A percentile compares a stretch with the other conserved stretches of the same genome.
These are phyloP conservation scores for Odontamblyopus lacepedii DNA, from an alignment of 2,797 vertebrate species.

Conservation along the genomic window DNA sequence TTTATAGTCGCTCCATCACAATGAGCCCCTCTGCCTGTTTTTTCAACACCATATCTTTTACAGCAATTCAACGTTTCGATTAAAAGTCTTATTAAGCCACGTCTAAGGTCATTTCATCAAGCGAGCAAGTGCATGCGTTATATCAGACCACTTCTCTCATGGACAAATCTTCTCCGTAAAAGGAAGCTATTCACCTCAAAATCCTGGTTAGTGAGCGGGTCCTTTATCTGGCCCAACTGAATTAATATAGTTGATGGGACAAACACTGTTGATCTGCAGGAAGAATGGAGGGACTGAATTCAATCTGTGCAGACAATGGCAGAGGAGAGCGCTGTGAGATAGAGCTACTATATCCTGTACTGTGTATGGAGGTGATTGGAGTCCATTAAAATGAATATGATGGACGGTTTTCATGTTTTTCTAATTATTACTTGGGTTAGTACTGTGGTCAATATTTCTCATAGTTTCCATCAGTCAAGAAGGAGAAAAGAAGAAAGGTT, in stretches of 20 bases:
- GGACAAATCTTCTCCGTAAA: constrained; percentile 24
- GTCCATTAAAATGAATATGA: constrained; percentile 64
- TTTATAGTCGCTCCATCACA: constrained; percentile 35
- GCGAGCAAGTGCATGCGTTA: constrained; percentile 71
- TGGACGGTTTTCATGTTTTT: constrained; percentile 23
- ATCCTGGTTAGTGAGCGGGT: constrained; percentile 79
- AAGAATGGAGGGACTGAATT: constrained; percentile 81
- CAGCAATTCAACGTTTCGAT: constrained; percentile 76
- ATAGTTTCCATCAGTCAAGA: too few relatives aligned
- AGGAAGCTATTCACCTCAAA: constrained; percentile 59
- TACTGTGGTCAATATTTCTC: too few relatives aligned
- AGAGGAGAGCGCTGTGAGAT: constrained; percentile 57
- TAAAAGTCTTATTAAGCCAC: constrained; percentile 66
- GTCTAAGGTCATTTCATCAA: constrained; percentile 67
- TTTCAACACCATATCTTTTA: constrained; percentile 53
- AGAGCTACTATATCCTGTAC: constrained; percentile 64
- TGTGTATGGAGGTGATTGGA: constrained; percentile 71
- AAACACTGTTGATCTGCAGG: constrained; percentile 81
- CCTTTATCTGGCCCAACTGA: constrained; percentile 73
- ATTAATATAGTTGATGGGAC: constrained; percentile 79
- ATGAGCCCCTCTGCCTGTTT: constrained; percentile 55
- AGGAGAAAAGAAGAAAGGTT: too few relatives aligned
- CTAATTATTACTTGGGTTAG: too few relatives aligned
- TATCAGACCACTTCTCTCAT: constrained; percentile 68
- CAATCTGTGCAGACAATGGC: constrained; percentile 78